A percentile compares a stretch with the other conserved stretches of the same genome.
phyloP scores from a whole-genome alignment of 2,113 vertebrate species.

The Nibea albiflora region DNA sequence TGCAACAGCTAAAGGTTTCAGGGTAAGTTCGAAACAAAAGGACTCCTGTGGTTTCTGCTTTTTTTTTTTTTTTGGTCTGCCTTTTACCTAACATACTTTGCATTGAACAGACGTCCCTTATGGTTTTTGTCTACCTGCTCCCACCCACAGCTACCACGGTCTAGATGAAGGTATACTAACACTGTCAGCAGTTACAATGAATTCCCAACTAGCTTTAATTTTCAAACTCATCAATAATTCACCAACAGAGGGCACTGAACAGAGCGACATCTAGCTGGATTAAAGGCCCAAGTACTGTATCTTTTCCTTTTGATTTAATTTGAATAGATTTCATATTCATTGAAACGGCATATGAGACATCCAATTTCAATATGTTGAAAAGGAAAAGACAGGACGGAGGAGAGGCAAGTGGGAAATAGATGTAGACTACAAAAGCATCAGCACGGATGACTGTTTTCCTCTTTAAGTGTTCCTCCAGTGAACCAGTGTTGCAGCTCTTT shows the following conservation, averaged over 20 bases:
- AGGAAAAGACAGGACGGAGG: conserved; percentile 8
- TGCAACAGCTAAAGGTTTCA: conserved; percentile 24
- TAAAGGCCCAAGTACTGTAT: conserved; percentile 60
- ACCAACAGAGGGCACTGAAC: conserved; percentile 69
- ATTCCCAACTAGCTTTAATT: conserved; percentile 71
- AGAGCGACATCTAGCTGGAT: conserved; percentile 63
- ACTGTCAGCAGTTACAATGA: conserved; percentile 76
- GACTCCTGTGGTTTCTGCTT: neutral
- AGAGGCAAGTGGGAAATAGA: conserved; percentile 1
- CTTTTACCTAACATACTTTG: conserved; percentile 52
- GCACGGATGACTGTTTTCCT: neutral
- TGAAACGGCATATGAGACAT: conserved; percentile 50
- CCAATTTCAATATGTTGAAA: conserved; percentile 58
- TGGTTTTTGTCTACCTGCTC: conserved; percentile 14
- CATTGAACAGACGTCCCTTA: conserved; percentile 22
- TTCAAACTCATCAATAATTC: conserved; percentile 81
- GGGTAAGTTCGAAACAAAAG: conserved; percentile 34
- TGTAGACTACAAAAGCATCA: conserved; percentile 24
- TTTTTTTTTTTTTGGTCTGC: conserved; percentile 13
- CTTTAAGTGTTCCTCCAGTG: neutral
- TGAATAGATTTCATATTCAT: conserved; percentile 65
- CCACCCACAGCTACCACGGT: conserved; percentile 1
- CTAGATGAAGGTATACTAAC: conserved; percentile 72
- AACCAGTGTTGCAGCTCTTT: too few relatives aligned
- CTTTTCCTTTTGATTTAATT: conserved; percentile 61